Conservation (phyloP, 1,140 invertebrate genomes). For the Cotesia typhae region DNA sequence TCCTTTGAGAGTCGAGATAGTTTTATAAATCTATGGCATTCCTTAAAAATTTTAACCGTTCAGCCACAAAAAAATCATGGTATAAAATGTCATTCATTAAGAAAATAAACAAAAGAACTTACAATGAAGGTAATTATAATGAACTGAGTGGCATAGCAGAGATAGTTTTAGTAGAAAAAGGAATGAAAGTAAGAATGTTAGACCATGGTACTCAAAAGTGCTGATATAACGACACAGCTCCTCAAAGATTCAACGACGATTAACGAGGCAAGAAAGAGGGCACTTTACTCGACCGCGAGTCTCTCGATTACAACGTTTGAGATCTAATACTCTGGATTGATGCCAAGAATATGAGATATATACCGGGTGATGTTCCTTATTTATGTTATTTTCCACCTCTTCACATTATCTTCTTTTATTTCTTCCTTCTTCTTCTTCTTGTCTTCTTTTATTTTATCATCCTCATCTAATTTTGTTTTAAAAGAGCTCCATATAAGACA, state of each 20-base stretch:
- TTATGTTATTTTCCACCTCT: background rate
- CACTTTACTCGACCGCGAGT: slow-evolving; percentile 29
- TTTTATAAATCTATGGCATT: too few relatives aligned
- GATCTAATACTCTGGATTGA: slow-evolving; percentile 26
- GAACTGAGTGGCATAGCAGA: background rate
- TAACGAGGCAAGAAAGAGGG: slow-evolving; percentile 25
- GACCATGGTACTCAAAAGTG: slow-evolving; percentile 17
- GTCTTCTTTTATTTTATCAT: background rate
- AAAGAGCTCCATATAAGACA: background rate
- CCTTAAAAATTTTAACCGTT: too few relatives aligned
- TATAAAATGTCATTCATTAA: too few relatives aligned
- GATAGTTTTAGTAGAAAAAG: background rate
- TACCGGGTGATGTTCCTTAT: background rate
- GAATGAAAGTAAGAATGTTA: background rate
- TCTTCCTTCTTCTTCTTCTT: background rate
- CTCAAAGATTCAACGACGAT: slow-evolving; percentile 31
- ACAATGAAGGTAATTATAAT: background rate
- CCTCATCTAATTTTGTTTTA: slow-evolving; percentile 17
- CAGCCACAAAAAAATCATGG: too few relatives aligned
- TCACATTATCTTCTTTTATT: too few relatives aligned
- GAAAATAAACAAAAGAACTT: background rate
- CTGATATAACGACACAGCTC: slow-evolving; percentile 18
- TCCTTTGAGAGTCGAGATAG: too few relatives aligned
- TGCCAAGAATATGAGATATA: slow-evolving; percentile 15
- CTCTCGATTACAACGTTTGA: slow-evolving; percentile 31